Percentiles rank a stretch among this genome's conserved stretches.
phyloP scores from a whole-genome alignment of 2,888 invertebrate species.

The Metacarcinus magister region DNA sequence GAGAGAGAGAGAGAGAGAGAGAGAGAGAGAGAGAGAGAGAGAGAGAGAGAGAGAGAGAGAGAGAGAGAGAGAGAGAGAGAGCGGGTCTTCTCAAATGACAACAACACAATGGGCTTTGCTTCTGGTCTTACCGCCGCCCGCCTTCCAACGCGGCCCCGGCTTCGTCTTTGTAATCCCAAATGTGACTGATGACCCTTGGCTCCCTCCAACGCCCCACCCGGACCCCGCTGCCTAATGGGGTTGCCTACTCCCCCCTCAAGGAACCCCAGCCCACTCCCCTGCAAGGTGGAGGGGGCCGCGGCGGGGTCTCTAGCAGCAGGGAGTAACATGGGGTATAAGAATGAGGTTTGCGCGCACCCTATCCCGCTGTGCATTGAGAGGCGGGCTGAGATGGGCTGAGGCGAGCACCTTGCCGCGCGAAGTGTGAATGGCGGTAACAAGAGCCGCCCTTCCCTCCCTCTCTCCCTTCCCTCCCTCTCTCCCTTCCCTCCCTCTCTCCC shows the following conservation, averaged over 20 bases:
- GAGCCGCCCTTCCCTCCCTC: constrained; percentile 41
- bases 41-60: constrained; percentile 51
- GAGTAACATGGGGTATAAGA: background rate
- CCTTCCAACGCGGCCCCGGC: constrained; percentile 64
- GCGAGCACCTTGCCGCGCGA: constrained; percentile 67
- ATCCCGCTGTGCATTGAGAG: constrained; percentile 62
- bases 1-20: background rate
- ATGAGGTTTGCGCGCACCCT: background rate
- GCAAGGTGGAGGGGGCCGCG: background rate
- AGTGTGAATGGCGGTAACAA: constrained; percentile 75
- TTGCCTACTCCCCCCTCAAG: background rate
- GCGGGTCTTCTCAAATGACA: constrained; percentile 72
- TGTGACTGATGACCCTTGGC: background rate
- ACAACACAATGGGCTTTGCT: constrained; percentile 66
- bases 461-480: constrained; percentile 6
- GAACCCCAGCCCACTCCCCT: background rate
- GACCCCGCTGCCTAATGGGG: background rate
- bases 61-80: constrained; percentile 13
- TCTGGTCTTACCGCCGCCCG: constrained; percentile 74
- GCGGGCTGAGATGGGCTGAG: constrained; percentile 52
- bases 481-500: background rate
- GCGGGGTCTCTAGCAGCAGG: background rate
- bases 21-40: background rate
- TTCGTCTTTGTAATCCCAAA: constrained; percentile 42
- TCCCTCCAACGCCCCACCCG: background rate